Conservation (phyloP, 2,113 vertebrate genomes). For the Paradoxurus hermaphroditus region DNA sequence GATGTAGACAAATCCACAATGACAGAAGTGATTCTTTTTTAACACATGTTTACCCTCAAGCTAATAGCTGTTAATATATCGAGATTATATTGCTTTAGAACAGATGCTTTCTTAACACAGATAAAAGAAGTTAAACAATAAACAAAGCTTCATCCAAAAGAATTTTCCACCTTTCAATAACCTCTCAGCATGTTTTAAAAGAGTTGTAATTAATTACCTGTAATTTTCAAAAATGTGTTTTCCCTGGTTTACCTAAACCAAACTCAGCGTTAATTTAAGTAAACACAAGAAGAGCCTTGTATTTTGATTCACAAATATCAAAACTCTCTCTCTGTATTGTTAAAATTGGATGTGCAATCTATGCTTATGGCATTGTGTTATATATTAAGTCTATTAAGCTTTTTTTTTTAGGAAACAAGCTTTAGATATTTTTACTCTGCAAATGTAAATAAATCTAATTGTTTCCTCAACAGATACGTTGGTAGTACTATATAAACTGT, state of each 20-base stretch:
- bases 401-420: neutral
- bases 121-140: slow-evolving; percentile 34
- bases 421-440: neutral
- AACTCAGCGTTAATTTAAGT: slow-evolving; percentile 8
- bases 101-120: slow-evolving; percentile 31
- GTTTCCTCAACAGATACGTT: neutral
- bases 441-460: slow-evolving; percentile 8
- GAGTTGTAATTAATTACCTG: neutral
- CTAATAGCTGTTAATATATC: slow-evolving; percentile 29
- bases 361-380: neutral
- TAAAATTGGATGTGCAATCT: neutral
- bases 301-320: slow-evolving; percentile 17
- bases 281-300: neutral
- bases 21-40: neutral
- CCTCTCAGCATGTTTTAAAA: neutral
- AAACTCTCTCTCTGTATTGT: neutral
- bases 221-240: slow-evolving; percentile 30
- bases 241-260: neutral
- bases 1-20: neutral
- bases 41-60: neutral
- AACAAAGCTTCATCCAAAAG: neutral
- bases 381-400: neutral
- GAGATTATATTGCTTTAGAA: slow-evolving; percentile 1
- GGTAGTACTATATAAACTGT: neutral
- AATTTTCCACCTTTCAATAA: slow-evolving; percentile 24